Evolutionary conservation across 2,888 invertebrate species (phyloP).

Genomic region (Rhimphoctona megacephalus): DNA sequence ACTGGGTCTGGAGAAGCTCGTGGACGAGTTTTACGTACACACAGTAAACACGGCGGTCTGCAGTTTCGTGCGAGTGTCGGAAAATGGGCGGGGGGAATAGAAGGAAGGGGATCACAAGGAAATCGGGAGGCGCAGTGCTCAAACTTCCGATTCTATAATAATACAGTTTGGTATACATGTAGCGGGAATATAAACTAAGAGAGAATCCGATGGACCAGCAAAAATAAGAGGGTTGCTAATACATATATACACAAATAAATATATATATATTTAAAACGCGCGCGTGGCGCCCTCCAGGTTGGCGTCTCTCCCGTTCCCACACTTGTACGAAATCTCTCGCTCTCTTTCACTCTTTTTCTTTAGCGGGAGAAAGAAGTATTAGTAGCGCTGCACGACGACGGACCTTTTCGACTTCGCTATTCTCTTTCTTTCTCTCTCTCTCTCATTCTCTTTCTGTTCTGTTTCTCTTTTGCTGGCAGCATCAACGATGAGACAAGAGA

Average conservation of each 20-base stretch:
- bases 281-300: conserved; percentile 74
- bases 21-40: conserved; percentile 41
- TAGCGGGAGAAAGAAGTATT: conserved; percentile 59
- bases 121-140: conserved; percentile 30
- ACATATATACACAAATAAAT: conserved; percentile 19
- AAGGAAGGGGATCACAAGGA: conserved; percentile 37
- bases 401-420: conserved; percentile 51
- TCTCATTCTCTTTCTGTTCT: conserved; percentile 61
- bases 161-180: conserved; percentile 39
- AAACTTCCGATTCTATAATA: conserved; percentile 60
- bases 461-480: conserved; percentile 61
- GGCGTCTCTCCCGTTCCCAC: conserved; percentile 74
- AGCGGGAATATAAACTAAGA: conserved; percentile 23
- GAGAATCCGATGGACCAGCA: conserved; percentile 65
- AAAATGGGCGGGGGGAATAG: not conserved
- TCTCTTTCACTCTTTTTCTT: conserved; percentile 68
- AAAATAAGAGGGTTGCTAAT: conserved; percentile 55
- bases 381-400: conserved; percentile 49
- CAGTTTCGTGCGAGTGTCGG: conserved; percentile 52
- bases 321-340: conserved; percentile 67
- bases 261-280: conserved; percentile 18
- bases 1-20: conserved; percentile 74
- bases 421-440: conserved; percentile 60
- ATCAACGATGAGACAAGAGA: conserved; percentile 64
- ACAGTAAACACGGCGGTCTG: conserved; percentile 49